phyloP scores from a whole-genome alignment of 2,113 vertebrate genomes.

The Phodopus roborovskii region DNA sequence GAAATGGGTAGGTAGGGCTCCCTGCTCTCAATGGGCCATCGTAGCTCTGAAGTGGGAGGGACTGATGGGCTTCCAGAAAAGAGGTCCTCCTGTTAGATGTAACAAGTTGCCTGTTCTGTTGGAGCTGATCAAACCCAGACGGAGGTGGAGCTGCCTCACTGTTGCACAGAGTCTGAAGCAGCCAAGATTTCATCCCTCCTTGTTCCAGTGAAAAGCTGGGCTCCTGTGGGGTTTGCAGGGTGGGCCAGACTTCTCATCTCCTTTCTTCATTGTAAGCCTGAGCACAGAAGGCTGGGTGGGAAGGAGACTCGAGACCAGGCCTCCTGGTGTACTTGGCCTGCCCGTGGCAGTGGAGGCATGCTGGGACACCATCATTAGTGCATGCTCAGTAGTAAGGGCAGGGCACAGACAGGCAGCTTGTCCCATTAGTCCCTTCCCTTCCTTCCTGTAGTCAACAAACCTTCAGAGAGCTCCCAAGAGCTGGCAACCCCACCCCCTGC shows the following conservation, averaged over 20 bases:
- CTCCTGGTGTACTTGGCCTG: not conserved
- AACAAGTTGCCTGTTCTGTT: slow-evolving; percentile 71
- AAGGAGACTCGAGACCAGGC: not conserved
- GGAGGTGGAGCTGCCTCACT: slow-evolving; percentile 60
- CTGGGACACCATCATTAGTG: rapidly evolving
- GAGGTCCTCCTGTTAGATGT: slow-evolving; percentile 63
- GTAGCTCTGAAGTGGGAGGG: not conserved
- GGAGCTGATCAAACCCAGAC: slow-evolving; percentile 82
- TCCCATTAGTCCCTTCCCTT: not conserved
- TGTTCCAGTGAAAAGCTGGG: slow-evolving; percentile 65
- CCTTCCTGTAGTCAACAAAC: not conserved
- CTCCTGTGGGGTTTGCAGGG: slow-evolving; percentile 46
- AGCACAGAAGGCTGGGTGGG: not conserved
- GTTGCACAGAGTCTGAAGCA: slow-evolving; percentile 30
- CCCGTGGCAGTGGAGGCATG: rapidly evolving
- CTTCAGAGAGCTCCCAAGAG: not conserved
- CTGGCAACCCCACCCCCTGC: too few relatives aligned
- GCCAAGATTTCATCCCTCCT: slow-evolving; percentile 68
- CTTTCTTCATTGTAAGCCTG: slow-evolving; percentile 32
- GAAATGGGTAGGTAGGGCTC: slow-evolving; percentile 40
- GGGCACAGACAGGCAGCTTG: not conserved
- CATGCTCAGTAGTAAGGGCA: not conserved
- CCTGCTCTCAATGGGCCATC: not conserved
- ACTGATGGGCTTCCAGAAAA: not conserved
- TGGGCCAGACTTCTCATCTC: slow-evolving; percentile 50